A percentile compares a stretch with the other conserved stretches of the same genome.
phyloP scores from a whole-genome alignment of 2,888 invertebrate genomes.

The Carcina quercana region DNA sequence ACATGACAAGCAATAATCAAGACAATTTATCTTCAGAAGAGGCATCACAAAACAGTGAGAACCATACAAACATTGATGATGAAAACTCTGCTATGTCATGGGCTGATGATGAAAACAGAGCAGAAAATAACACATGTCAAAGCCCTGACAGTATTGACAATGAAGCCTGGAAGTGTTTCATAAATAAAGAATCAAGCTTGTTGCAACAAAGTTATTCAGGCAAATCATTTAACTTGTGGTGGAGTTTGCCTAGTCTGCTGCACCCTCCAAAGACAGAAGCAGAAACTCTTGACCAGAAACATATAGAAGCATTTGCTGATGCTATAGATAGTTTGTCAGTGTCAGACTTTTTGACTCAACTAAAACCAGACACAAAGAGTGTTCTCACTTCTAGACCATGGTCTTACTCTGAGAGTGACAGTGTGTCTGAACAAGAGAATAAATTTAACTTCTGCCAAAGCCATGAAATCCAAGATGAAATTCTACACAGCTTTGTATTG shows the following conservation, averaged over 20 bases:
- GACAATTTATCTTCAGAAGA: slow-evolving; percentile 20
- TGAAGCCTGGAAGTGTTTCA: slow-evolving; percentile 26
- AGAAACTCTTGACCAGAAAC: slow-evolving; percentile 12
- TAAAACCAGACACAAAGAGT: slow-evolving; percentile 17
- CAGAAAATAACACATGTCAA: slow-evolving; percentile 20
- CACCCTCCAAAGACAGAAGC: slow-evolving; percentile 21
- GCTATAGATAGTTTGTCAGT: slow-evolving; percentile 52
- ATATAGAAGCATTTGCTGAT: slow-evolving; percentile 33
- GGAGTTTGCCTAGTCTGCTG: slow-evolving; percentile 44
- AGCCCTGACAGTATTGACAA: slow-evolving; percentile 14
- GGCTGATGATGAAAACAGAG: slow-evolving; percentile 35
- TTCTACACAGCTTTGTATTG: slow-evolving; percentile 33
- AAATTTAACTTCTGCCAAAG: slow-evolving; percentile 33
- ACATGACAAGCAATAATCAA: slow-evolving; percentile 50
- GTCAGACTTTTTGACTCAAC: slow-evolving; percentile 39
- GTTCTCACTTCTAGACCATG: slow-evolving; percentile 44
- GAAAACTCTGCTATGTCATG: slow-evolving; percentile 58
- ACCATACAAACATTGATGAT: slow-evolving; percentile 35
- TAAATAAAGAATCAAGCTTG: slow-evolving; percentile 24
- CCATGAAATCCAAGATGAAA: slow-evolving; percentile 34
- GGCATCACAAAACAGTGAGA: slow-evolving; percentile 29
- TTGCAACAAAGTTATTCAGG: slow-evolving; percentile 22
- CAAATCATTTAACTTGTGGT: slow-evolving; percentile 48
- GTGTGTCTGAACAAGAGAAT: slow-evolving; percentile 51
- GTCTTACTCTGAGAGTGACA: slow-evolving; percentile 37